Evolutionary conservation across 1,140 invertebrate species (phyloP).

Genomic region (Bicyclus anynana): DNA sequence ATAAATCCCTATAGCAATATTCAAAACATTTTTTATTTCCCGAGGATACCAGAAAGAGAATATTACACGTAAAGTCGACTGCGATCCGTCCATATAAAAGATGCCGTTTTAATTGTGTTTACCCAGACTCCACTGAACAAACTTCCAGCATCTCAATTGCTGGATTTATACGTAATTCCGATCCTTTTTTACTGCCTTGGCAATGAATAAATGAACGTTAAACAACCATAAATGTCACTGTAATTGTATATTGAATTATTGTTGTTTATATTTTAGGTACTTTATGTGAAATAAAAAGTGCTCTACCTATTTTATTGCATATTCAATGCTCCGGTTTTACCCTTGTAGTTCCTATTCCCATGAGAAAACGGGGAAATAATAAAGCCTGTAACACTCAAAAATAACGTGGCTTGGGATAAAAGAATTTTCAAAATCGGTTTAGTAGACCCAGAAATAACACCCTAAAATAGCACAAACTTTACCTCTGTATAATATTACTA

Average conservation of each 20-base stretch:
- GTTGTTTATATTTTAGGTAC: neutral
- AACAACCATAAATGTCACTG: neutral
- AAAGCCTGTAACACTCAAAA: too few relatives aligned
- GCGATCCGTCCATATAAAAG: conserved; percentile 49
- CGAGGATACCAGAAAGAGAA: conserved; percentile 46
- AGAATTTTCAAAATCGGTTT: too few relatives aligned
- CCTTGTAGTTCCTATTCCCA: too few relatives aligned
- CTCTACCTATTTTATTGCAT: too few relatives aligned
- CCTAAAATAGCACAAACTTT: too few relatives aligned
- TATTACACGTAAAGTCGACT: conserved; percentile 50
- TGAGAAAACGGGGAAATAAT: too few relatives aligned
- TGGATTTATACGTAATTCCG: conserved; percentile 31
- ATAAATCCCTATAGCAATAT: too few relatives aligned
- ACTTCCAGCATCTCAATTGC: conserved; percentile 46
- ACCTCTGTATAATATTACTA: too few relatives aligned
- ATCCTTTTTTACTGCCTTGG: conserved; percentile 3
- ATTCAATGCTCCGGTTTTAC: too few relatives aligned
- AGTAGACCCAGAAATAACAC: too few relatives aligned
- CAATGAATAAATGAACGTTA: conserved; percentile 2
- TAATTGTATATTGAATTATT: neutral
- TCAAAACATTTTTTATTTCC: conserved; percentile 42
- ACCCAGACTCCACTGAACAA: conserved; percentile 50
- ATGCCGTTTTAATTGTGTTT: conserved; percentile 63
- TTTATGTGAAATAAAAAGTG: neutral
- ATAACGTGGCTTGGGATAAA: too few relatives aligned